Percentiles rank a stretch among this genome's conserved stretches.
These are phyloP conservation scores for Caenorhabditis sp. DNA, from an alignment of 2,888 invertebrate genomes.

Conservation along the genomic window DNA sequence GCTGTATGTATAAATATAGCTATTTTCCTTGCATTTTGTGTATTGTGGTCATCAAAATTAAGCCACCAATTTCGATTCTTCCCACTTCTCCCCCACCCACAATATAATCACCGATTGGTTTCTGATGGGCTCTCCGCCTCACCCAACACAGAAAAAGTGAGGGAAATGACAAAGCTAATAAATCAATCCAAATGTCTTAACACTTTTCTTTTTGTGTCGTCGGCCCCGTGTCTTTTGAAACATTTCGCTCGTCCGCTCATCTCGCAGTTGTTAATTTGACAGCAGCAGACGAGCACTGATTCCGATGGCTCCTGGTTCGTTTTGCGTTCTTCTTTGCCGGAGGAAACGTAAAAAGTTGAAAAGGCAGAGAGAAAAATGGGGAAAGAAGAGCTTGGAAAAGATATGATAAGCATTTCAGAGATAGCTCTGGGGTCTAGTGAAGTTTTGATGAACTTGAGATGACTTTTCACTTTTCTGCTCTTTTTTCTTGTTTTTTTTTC, in stretches of 20 bases:
- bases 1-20: constrained; percentile 23
- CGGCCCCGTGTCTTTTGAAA: constrained; percentile 35
- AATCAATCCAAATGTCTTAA: constrained; percentile 61
- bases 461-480: constrained; percentile 10
- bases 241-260: constrained; percentile 30
- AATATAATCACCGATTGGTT: constrained; percentile 43
- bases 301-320: constrained; percentile 13
- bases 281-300: constrained; percentile 26
- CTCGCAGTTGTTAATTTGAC: constrained; percentile 58
- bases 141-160: constrained; percentile 27
- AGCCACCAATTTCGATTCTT: neutral
- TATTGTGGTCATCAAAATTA: neutral
- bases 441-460: constrained; percentile 38
- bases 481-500: constrained; percentile 1
- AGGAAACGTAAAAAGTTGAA: constrained; percentile 26
- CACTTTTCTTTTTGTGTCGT: constrained; percentile 55
- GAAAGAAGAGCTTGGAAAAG: too few species aligned
- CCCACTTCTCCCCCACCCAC: neutral
- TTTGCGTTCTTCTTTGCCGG: neutral
- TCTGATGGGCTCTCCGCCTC: constrained; percentile 22
- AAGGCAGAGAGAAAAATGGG: constrained; percentile 5
- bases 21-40: neutral
- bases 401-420: constrained; percentile 43
- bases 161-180: constrained; percentile 59
- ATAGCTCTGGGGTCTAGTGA: constrained; percentile 11